Evolutionary conservation across 2,113 vertebrate genomes (phyloP).

Genomic region (Nanorana parkeri): DNA sequence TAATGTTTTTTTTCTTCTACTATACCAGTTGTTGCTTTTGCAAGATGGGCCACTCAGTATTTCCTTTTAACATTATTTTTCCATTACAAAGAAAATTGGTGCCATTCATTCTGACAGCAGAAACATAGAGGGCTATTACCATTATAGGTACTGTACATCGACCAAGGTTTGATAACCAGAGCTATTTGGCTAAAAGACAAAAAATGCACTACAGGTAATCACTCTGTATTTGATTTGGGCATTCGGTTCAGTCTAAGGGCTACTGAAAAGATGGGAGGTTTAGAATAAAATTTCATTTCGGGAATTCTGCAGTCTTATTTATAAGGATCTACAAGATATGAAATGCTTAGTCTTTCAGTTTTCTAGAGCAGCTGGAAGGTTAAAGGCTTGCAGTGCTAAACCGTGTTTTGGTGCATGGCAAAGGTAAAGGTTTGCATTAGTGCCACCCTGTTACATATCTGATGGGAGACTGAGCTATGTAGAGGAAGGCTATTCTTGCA

Average conservation of each 20-base stretch:
- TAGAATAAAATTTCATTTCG: too few species aligned
- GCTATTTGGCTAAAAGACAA: constrained; percentile 33
- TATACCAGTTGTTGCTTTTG: constrained; percentile 7
- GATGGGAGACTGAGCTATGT: too few species aligned
- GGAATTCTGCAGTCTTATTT: too few species aligned
- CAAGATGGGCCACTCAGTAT: background rate
- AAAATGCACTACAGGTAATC: constrained; percentile 5
- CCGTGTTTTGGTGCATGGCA: too few species aligned
- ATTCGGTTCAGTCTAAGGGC: constrained; percentile 5
- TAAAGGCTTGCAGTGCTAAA: too few species aligned
- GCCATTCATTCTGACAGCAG: background rate
- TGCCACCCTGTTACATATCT: too few species aligned
- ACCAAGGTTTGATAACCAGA: constrained; percentile 6
- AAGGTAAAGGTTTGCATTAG: too few species aligned
- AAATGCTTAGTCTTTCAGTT: too few species aligned
- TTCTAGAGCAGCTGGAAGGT: too few species aligned
- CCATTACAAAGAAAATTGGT: constrained; percentile 36
- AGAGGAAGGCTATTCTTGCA: too few species aligned
- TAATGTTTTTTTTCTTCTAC: background rate
- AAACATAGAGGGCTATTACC: constrained; percentile 1
- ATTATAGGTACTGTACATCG: constrained; percentile 37
- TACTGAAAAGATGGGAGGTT: too few species aligned
- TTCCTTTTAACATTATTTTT: constrained; percentile 25
- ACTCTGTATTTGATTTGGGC: constrained; percentile 2
- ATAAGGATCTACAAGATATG: too few species aligned